Evolutionary conservation across 2,113 vertebrate genomes (phyloP).

Genomic region (Isurus oxyrinchus): DNA sequence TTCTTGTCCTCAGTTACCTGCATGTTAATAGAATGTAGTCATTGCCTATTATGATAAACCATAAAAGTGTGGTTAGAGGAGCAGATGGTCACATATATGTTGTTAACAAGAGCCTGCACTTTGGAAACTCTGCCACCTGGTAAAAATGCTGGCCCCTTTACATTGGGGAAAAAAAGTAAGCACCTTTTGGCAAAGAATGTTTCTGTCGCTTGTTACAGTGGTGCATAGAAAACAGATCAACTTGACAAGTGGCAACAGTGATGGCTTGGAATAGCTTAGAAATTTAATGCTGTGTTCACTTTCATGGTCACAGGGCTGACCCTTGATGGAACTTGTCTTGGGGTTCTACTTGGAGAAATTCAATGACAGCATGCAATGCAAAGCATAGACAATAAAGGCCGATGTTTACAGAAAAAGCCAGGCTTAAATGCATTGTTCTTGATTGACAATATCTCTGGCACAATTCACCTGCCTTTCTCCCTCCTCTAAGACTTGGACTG

Average conservation of each 20-base stretch:
- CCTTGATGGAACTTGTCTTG: not conserved
- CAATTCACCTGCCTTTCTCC: not conserved
- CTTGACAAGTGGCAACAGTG: not conserved
- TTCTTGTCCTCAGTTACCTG: not conserved
- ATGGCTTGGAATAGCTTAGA: not conserved
- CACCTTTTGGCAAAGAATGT: not conserved
- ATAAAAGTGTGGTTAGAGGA: not conserved
- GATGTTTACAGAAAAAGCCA: not conserved
- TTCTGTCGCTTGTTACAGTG: not conserved
- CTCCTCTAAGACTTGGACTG: not conserved
- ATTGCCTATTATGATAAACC: not conserved
- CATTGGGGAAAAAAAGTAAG: not conserved
- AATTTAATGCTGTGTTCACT: not conserved
- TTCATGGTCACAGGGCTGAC: not conserved
- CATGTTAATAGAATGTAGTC: not conserved
- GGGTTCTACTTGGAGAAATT: not conserved
- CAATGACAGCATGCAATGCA: not conserved
- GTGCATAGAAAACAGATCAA: not conserved
- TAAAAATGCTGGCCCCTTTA: not conserved
- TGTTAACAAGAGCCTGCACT: not conserved
- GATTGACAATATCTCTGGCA: not conserved
- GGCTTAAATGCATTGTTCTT: slow-evolving; percentile 1
- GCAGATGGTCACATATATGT: not conserved
- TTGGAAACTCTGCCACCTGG: not conserved
- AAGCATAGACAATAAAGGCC: not conserved